These are phyloP conservation scores for Hirtodrosophila cameraria DNA, from an alignment of 2,888 invertebrate species.

Conservation along the genomic window DNA sequence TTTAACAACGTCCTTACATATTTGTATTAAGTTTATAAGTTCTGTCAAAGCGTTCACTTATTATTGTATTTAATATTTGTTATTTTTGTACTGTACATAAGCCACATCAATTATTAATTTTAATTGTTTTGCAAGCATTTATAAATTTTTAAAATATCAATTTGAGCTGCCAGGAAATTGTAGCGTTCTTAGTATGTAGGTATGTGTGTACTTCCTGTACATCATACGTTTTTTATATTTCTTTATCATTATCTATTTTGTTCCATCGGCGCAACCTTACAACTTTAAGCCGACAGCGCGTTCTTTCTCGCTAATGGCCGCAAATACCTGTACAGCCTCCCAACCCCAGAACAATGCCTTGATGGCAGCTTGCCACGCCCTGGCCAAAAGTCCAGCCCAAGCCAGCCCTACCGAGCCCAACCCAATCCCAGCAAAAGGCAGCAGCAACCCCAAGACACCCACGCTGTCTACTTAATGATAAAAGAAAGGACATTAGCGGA, in stretches of 20 bases:
- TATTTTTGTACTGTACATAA: background rate
- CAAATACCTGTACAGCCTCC: slow-evolving; percentile 64
- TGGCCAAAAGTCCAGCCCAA: background rate
- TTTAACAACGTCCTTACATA: too few species aligned
- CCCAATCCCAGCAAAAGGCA: background rate
- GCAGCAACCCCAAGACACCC: slow-evolving; percentile 62
- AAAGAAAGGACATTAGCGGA: slow-evolving; percentile 79
- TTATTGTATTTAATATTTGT: background rate
- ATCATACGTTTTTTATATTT: slow-evolving; percentile 16
- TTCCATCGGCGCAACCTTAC: slow-evolving; percentile 53
- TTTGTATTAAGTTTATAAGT: background rate
- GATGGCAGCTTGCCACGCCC: slow-evolving; percentile 64
- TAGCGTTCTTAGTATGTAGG: too few species aligned
- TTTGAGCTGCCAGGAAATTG: slow-evolving; percentile 21
- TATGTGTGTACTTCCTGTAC: too few species aligned
- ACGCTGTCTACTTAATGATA: slow-evolving; percentile 78
- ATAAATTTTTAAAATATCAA: slow-evolving; percentile 51
- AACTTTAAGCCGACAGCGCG: slow-evolving; percentile 72
- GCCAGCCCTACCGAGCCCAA: background rate
- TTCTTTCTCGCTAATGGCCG: slow-evolving; percentile 64
- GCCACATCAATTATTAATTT: slow-evolving; percentile 30
- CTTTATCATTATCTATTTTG: slow-evolving; percentile 49
- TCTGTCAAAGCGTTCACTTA: background rate
- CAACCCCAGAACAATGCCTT: slow-evolving; percentile 23
- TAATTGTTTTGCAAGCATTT: slow-evolving; percentile 27